Conservation (phyloP, 2,113 vertebrate species). For the Phrynosoma blainvillii region DNA sequence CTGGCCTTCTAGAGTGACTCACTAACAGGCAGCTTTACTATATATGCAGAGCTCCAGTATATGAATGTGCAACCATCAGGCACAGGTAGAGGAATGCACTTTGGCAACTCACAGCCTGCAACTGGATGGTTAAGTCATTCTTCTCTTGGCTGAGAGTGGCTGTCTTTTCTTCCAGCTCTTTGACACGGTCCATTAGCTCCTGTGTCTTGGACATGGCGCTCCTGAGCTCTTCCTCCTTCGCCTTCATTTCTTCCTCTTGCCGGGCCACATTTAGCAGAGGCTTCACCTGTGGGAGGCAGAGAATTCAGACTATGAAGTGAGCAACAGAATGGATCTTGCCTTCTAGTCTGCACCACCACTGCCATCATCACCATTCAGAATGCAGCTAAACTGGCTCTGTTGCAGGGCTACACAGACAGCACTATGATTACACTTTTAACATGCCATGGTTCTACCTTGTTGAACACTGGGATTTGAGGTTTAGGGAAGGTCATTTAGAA, state of each 20-base stretch:
- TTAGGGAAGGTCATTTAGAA: no score
- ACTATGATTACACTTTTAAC: no score
- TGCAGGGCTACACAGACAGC: background rate
- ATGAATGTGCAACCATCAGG: background rate
- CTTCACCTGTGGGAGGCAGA: conserved; percentile 53
- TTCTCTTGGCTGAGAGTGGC: conserved; percentile 60
- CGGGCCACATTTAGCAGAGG: conserved; percentile 47
- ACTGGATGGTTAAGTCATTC: conserved; percentile 51
- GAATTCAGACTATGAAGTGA: background rate
- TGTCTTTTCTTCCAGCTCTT: conserved; percentile 61
- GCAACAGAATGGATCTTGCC: background rate
- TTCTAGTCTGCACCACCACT: background rate
- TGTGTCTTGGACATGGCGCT: conserved; percentile 43
- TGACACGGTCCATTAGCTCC: conserved; percentile 29
- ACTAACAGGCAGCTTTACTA: no score
- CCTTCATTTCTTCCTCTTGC: conserved; percentile 61
- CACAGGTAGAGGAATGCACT: background rate
- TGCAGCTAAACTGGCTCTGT: background rate
- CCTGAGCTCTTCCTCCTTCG: conserved; percentile 53
- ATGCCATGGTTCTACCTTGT: no score
- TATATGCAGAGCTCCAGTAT: no score
- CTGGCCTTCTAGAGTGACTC: no score
- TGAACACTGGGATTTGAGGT: no score
- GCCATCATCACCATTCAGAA: background rate
- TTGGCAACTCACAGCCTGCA: conserved; percentile 44